A percentile compares a stretch with the other conserved stretches of the same genome.
Conservation (phyloP, 2,113 vertebrate genomes). For the Aspidoscelis tigris region DNA sequence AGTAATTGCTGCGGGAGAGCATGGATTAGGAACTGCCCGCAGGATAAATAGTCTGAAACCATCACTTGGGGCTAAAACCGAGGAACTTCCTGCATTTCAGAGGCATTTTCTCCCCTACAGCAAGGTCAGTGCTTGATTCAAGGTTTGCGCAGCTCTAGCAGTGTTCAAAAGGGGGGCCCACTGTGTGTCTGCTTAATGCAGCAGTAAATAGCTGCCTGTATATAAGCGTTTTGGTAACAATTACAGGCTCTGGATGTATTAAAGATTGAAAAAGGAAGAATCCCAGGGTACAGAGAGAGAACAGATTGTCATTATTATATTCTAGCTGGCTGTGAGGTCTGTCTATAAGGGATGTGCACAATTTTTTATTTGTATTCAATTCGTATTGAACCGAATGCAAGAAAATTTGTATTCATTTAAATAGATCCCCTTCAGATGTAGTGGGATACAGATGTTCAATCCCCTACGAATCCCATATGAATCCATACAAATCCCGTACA, state of each 20-base stretch:
- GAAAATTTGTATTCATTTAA: too few relatives aligned
- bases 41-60: constrained; percentile 32
- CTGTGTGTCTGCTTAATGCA: too few relatives aligned
- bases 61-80: constrained; percentile 38
- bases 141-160: not conserved
- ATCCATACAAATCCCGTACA: too few relatives aligned
- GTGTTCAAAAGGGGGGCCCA: not conserved
- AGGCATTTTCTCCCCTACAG: not conserved
- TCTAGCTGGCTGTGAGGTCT: not conserved
- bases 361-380: too few relatives aligned
- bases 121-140: constrained; percentile 46
- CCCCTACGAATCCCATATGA: too few relatives aligned
- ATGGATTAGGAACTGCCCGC: not conserved
- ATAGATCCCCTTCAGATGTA: too few relatives aligned
- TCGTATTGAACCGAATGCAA: too few relatives aligned
- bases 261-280: not conserved
- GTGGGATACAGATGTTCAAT: too few relatives aligned
- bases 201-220: too few relatives aligned
- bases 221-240: not conserved
- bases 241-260: not conserved
- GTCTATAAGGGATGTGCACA: too few relatives aligned
- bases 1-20: not conserved
- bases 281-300: not conserved
- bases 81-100: constrained; percentile 15
- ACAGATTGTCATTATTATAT: not conserved